Conservation (phyloP, 2,797 vertebrate genomes). For the Siniperca obscura region DNA sequence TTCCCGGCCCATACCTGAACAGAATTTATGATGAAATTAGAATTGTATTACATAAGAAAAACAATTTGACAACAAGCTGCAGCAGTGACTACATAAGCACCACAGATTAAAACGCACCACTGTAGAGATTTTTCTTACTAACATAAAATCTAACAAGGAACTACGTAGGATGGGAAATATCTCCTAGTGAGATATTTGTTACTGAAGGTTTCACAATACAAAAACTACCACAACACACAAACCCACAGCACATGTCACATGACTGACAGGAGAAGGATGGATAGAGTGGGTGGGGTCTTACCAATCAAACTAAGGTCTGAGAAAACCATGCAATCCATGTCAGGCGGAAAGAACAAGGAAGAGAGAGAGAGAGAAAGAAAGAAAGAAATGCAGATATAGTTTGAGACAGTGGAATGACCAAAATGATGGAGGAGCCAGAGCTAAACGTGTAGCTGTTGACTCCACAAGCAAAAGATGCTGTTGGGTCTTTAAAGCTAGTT, state of each 20-base stretch:
- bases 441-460: conserved; percentile 61
- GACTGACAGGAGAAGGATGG: conserved; percentile 72
- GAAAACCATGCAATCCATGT: conserved; percentile 88
- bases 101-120: conserved; percentile 34
- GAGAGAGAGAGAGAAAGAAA: conserved; percentile 66
- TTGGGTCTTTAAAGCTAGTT: conserved; percentile 36
- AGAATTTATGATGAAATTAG: conserved; percentile 24
- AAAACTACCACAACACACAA: conserved; percentile 56
- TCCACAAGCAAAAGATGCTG: conserved; percentile 66
- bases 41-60: conserved; percentile 4
- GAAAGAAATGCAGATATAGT: conserved; percentile 75
- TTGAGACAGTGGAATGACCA: conserved; percentile 81
- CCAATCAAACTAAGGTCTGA: conserved; percentile 89
- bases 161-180: conserved; percentile 47
- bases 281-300: conserved; percentile 82
- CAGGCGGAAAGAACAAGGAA: conserved; percentile 75
- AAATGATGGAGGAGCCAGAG: conserved; percentile 72
- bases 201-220: conserved; percentile 39
- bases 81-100: conserved; percentile 39
- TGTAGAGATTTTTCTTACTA: conserved; percentile 25
- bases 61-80: conserved; percentile 15
- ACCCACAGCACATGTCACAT: conserved; percentile 66
- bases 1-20: conserved; percentile 97
- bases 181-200: conserved; percentile 53
- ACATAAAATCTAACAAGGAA: conserved; percentile 36